Conservation (phyloP, 2,888 invertebrate species). For the Drosophila hamatofila region DNA sequence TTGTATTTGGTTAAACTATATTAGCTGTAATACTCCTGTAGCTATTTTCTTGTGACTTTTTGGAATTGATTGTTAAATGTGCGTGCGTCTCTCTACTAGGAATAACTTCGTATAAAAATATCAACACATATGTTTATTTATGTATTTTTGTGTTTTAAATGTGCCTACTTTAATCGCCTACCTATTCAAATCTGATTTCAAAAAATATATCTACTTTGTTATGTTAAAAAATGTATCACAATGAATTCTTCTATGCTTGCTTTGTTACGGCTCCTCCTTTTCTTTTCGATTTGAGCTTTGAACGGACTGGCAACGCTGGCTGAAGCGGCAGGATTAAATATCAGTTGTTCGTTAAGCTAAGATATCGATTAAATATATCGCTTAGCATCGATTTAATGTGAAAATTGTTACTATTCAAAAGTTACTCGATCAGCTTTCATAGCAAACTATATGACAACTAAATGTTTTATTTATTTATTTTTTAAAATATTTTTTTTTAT, state of each 20-base stretch:
- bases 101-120: slow-evolving; percentile 6
- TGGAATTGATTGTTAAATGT: neutral
- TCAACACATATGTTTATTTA: neutral
- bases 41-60: neutral
- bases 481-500: no score
- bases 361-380: neutral
- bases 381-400: neutral
- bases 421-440: slow-evolving; percentile 26
- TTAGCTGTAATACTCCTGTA: slow-evolving; percentile 13
- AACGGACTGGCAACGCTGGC: slow-evolving; percentile 34
- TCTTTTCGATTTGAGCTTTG: slow-evolving; percentile 18
- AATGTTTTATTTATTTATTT: no score
- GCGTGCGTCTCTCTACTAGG: neutral
- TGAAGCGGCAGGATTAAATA: slow-evolving; percentile 22
- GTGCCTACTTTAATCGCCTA: neutral
- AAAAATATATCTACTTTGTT: neutral
- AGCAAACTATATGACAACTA: no score
- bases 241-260: slow-evolving; percentile 2
- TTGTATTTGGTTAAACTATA: neutral
- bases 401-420: neutral
- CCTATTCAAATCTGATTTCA: neutral
- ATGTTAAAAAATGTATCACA: neutral
- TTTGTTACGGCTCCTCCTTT: slow-evolving; percentile 13
- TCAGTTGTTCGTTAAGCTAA: neutral
- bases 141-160: neutral